Conservation (phyloP, 1,140 invertebrate genomes). For the Calephelis nemesis region DNA sequence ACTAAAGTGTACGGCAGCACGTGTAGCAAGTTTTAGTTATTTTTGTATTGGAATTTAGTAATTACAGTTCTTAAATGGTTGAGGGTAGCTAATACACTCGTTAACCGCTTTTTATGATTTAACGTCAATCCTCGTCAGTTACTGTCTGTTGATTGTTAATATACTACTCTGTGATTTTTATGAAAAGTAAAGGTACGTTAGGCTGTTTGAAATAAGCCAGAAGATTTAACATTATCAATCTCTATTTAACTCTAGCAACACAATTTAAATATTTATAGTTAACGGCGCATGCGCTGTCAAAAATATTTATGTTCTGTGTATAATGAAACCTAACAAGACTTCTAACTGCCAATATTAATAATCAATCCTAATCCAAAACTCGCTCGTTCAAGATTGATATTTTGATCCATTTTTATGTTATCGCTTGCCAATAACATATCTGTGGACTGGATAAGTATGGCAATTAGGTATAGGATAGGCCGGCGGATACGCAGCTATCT, state of each 20-base stretch:
- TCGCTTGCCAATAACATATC: too few species aligned
- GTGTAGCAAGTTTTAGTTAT: slow-evolving; percentile 21
- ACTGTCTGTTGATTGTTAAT: slow-evolving; percentile 53
- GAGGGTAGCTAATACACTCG: slow-evolving; percentile 58
- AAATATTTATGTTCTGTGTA: slow-evolving; percentile 6
- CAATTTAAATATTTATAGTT: slow-evolving; percentile 14
- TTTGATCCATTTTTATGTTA: too few species aligned
- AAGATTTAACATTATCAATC: too few species aligned
- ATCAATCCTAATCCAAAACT: too few species aligned
- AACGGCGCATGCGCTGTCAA: slow-evolving; percentile 2
- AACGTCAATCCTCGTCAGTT: slow-evolving; percentile 60
- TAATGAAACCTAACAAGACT: slow-evolving; percentile 4
- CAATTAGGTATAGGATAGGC: too few species aligned
- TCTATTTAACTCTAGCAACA: neutral
- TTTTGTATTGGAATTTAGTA: slow-evolving; percentile 62
- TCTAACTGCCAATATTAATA: too few species aligned
- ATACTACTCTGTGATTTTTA: slow-evolving; percentile 64
- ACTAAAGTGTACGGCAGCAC: too few species aligned
- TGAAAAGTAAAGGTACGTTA: neutral
- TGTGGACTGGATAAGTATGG: too few species aligned
- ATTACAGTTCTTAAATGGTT: slow-evolving; percentile 73
- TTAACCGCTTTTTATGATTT: slow-evolving; percentile 70
- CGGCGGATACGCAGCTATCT: too few species aligned
- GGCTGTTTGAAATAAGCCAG: too few species aligned
- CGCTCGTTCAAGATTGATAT: too few species aligned